A percentile compares a stretch with the other conserved stretches of the same genome.
Evolutionary conservation across 2,888 invertebrate genomes (phyloP).

Genomic region (Stenodema calcarata): DNA sequence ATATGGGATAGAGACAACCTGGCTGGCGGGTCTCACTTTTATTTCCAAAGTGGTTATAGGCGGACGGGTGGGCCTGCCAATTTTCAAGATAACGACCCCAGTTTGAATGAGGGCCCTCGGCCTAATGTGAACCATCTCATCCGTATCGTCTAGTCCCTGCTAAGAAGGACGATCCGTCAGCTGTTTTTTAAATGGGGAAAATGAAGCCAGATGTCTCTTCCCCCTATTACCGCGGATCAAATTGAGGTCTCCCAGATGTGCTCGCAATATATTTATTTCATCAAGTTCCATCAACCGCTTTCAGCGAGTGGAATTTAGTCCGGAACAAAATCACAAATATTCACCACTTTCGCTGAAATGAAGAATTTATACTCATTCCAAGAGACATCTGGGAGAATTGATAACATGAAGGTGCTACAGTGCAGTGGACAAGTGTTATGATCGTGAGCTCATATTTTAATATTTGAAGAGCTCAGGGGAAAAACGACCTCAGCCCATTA

Average conservation of each 20-base stretch:
- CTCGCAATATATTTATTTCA: background rate
- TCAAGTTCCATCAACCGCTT: background rate
- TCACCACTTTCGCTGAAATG: background rate
- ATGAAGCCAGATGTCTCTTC: conserved; percentile 29
- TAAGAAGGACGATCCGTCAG: conserved; percentile 14
- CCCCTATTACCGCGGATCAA: conserved; percentile 13
- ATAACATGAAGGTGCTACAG: no score
- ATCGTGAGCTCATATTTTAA: no score
- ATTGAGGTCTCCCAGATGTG: conserved; percentile 1
- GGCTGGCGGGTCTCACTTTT: conserved; percentile 1
- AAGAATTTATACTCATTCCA: background rate
- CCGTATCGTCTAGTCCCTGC: conserved; percentile 4
- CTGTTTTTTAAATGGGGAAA: conserved; percentile 23
- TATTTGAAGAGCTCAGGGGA: no score
- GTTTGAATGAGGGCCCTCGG: background rate
- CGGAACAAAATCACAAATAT: background rate
- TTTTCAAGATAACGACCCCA: conserved; percentile 22
- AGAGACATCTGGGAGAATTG: no score
- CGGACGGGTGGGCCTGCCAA: conserved; percentile 21
- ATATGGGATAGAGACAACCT: conserved; percentile 7
- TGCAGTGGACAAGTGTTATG: no score
- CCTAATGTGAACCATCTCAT: conserved; percentile 24
- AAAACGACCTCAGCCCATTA: no score
- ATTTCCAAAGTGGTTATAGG: background rate
- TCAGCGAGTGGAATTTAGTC: background rate